Conservation (phyloP, 2,797 vertebrate species). For the Pseudomugil gertrudae region DNA sequence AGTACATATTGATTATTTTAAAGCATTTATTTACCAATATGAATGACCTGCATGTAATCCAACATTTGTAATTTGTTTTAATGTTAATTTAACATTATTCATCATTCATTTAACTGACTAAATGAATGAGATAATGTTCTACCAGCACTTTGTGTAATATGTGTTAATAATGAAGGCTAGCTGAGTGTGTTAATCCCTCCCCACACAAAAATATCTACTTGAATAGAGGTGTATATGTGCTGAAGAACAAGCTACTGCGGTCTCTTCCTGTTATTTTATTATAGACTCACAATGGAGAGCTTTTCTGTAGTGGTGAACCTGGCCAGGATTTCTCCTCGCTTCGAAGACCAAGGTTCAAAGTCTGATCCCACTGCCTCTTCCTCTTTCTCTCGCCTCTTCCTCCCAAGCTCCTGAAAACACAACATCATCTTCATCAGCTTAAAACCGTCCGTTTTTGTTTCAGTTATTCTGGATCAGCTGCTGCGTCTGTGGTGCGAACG, state of each 20-base stretch:
- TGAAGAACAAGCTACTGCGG: too few species aligned
- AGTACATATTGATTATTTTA: too few species aligned
- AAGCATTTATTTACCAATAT: too few species aligned
- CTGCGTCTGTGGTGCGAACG: constrained; percentile 18
- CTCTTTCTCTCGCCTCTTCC: constrained; percentile 86
- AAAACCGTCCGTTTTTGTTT: not conserved
- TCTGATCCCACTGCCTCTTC: constrained; percentile 87
- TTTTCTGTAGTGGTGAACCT: constrained; percentile 97
- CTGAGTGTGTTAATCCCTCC: too few species aligned
- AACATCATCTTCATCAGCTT: not conserved
- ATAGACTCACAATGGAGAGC: constrained; percentile 96
- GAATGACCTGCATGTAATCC: too few species aligned
- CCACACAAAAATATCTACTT: not conserved
- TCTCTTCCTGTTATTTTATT: too few species aligned
- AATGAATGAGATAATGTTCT: too few species aligned
- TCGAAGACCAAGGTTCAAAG: constrained; percentile 93
- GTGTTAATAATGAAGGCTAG: too few species aligned
- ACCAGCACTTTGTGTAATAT: too few species aligned
- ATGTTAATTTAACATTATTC: too few species aligned
- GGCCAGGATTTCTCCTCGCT: constrained; percentile 92
- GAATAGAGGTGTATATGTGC: not conserved
- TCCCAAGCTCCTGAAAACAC: constrained; percentile 83
- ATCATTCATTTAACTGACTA: too few species aligned
- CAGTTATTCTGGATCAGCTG: not conserved
- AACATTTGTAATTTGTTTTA: too few species aligned